Base-by-base conservation (phyloP, 2,888 invertebrate genomes). In the Marronus borbonicus region DNA sequence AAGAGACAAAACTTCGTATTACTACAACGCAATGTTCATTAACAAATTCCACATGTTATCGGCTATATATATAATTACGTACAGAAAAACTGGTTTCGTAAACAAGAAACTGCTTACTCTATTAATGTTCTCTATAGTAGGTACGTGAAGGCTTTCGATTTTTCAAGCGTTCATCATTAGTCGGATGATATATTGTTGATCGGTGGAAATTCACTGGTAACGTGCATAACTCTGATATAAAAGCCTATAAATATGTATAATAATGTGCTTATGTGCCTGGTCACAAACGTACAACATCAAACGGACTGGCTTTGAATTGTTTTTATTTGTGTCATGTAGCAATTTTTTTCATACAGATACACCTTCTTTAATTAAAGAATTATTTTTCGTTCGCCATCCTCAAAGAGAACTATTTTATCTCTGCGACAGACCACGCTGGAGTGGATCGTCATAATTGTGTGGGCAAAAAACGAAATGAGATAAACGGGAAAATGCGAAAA, bases 101-200 rank as follows among this genome's bases (percentile, higher is more conserved):
- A 74, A 74, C 72, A 74, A 74, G 72, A 36, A 62, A 74, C 72
- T 28, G 60, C 60, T 60, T 74, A 74, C 72, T 74, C 72, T 74
- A 74, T 74, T 74, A 74, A 74, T 74, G 72, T 74, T 74, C 60
- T 20, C 50, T 49, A 62, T 28, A 50, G 68, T 50, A 7, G 50
- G 60, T 74, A 74, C 72, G 72, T 74, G 72, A 74, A 74, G 72
- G 72, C 72, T 74, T 74, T 74, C 60, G 60, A 74, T 74, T 60
- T 74, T 74, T 74, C 72, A 74, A 74, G 44, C 72, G 72, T 20
- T 62, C 72, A 28, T 74, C 72, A 74, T 74, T 74, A 74, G 72
- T 74, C 49, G 60, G 39, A 74, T 74, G 72, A 74, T 60, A 74
- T 74, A 74, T 74, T 60, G 72, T 60, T 74, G 72, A 74, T 74